Evolutionary conservation across 2,113 vertebrate genomes (phyloP).

Genomic region (Chiloscyllium plagiosum): DNA sequence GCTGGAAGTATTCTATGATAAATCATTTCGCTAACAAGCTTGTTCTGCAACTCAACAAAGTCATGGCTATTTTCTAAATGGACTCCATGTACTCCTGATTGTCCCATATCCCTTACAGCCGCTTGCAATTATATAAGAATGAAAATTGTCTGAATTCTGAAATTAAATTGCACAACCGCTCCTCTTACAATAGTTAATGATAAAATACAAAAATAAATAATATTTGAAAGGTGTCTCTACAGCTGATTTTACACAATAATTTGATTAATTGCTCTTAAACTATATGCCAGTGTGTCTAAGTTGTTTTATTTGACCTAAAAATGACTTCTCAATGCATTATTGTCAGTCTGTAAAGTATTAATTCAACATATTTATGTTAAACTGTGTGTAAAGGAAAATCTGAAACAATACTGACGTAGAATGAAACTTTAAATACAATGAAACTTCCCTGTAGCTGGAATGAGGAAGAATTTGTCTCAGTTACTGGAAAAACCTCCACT

Average conservation of each 20-base stretch:
- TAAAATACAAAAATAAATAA: neutral
- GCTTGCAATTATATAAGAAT: neutral
- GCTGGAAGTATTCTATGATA: too few relatives aligned
- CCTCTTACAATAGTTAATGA: neutral
- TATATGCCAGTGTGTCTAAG: too few relatives aligned
- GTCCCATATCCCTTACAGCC: neutral
- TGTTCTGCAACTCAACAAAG: too few relatives aligned
- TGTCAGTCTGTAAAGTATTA: neutral
- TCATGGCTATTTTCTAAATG: neutral
- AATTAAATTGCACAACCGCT: neutral
- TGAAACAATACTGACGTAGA: neutral
- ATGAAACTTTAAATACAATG: conserved; percentile 32
- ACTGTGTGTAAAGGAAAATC: neutral
- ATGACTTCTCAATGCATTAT: neutral
- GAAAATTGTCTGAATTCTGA: neutral
- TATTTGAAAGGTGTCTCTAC: neutral
- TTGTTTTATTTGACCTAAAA: neutral
- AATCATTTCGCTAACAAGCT: too few relatives aligned
- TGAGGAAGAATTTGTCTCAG: conserved; percentile 20
- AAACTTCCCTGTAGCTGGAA: conserved; percentile 34
- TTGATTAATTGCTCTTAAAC: neutral
- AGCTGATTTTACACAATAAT: neutral
- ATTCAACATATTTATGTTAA: neutral
- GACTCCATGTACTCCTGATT: neutral
- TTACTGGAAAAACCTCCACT: conserved; percentile 26